Evolutionary conservation across 2,113 vertebrate genomes (phyloP), one percentile per base, ranked within the genome.

Genomic region (Dendropsophus ebraccatus): DNA sequence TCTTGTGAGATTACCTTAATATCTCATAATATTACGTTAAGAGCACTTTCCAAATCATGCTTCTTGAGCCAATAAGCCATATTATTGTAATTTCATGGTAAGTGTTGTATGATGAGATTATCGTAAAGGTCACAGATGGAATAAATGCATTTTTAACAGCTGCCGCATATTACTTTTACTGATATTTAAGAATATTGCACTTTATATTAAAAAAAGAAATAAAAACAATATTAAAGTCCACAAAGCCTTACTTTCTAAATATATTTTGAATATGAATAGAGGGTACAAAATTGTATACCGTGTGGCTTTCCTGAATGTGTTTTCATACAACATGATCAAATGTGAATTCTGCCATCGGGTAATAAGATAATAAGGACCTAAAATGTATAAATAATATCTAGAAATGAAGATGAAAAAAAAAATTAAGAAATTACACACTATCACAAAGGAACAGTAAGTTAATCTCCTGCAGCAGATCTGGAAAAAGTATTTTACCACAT

Each of bases 111-210:
- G 83, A 62, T 32, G 54, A 62, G 56, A 84, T 76, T 84, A 76
- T 76, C 83, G 62, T 62, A 76, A 84, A 84, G 83, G 83, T 84
- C 83, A 84, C 54, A 62, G 56, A 76, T 84, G 75, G 72, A 74
- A 76, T 84, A 84, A 65, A 74, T 84, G 72, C 72, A 84, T 84
- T 58, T 83, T 83, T 74, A 83, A 47, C 69, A 74, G 50, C 35
- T 19, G 32, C 25, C 25, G 10, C 11, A 35, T 76, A 84, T 84
- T 49, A 37, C 54, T 45, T 83, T 84, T 76, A 50, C 54, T 76
- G 41, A 28, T 84, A 58, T 74, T 65, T 84, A 84, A 30, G 23
- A 60, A 76, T 62, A 47, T 47, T 25, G 13, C 35, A 72, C 14
- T 84, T 75, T 75, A 74, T 49, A 21, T 62, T 41, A 41, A n/a